Evolutionary conservation across 2,888 invertebrate species (phyloP).

Genomic region (Alsophila aescularia): DNA sequence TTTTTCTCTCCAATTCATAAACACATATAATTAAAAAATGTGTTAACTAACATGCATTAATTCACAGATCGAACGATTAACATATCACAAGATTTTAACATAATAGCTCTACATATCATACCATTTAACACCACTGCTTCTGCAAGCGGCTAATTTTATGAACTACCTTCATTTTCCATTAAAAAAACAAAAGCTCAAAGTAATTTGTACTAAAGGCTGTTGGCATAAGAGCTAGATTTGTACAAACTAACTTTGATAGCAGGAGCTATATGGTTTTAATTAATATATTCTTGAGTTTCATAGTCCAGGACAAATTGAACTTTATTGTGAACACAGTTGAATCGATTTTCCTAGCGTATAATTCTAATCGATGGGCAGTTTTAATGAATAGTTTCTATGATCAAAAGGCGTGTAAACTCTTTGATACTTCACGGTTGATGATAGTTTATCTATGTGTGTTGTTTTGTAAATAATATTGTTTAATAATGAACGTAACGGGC

Average conservation of each 20-base stretch:
- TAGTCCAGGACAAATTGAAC: neutral
- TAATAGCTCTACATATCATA: constrained; percentile 8
- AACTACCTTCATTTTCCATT: neutral
- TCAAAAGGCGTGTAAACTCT: constrained; percentile 26
- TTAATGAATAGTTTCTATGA: constrained; percentile 14
- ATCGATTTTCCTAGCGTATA: constrained; percentile 1
- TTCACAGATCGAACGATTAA: constrained; percentile 3
- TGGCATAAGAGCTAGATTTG: neutral
- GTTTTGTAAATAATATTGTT: constrained; percentile 34
- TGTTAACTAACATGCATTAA: neutral
- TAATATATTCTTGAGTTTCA: constrained; percentile 6
- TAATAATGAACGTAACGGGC: constrained; percentile 27
- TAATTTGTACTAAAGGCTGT: neutral
- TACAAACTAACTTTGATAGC: neutral
- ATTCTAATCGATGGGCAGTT: constrained; percentile 14
- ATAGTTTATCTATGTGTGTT: constrained; percentile 27
- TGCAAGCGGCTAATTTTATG: constrained; percentile 20
- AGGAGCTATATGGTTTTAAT: constrained; percentile 29
- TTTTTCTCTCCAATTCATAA: neutral
- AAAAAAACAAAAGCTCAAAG: neutral
- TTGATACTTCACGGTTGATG: constrained; percentile 14
- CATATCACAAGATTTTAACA: constrained; percentile 19
- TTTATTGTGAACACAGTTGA: neutral
- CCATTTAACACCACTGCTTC: constrained; percentile 16
- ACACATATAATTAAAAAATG: neutral